Conservation (phyloP, 2,113 vertebrate genomes). For the Rhodinocichla rosea region DNA sequence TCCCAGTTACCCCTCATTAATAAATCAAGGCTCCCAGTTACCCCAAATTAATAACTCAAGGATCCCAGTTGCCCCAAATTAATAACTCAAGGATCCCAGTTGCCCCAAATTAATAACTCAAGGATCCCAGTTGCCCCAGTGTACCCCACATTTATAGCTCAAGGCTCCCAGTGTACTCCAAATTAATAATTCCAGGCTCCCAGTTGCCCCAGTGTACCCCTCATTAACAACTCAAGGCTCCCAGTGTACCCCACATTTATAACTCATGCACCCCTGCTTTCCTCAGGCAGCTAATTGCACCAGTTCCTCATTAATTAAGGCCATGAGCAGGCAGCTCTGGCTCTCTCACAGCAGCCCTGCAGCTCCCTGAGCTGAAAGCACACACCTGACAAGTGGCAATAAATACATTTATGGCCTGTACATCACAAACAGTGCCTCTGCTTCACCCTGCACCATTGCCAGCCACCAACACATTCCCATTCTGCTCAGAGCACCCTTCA, state of each 20-base stretch:
- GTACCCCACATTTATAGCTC: too few relatives aligned
- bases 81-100: background rate
- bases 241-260: background rate
- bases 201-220: background rate
- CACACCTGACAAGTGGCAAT: background rate
- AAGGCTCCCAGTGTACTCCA: background rate
- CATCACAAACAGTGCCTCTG: too few relatives aligned
- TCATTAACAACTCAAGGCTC: background rate
- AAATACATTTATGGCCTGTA: too few relatives aligned
- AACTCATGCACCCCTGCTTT: background rate
- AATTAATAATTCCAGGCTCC: too few relatives aligned
- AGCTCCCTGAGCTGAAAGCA: background rate
- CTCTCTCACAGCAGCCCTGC: background rate
- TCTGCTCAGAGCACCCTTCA: background rate
- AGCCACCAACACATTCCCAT: background rate
- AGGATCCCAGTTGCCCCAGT: background rate
- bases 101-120: too few relatives aligned
- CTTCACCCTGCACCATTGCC: background rate
- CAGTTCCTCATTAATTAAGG: background rate
- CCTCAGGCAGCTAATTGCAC: background rate
- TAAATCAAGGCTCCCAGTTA: background rate
- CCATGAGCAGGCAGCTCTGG: background rate
- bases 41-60: background rate
- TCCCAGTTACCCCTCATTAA: background rate
- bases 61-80: background rate